Evolutionary conservation across 2,888 invertebrate genomes (phyloP).

Genomic region (Tenthredo notha): DNA sequence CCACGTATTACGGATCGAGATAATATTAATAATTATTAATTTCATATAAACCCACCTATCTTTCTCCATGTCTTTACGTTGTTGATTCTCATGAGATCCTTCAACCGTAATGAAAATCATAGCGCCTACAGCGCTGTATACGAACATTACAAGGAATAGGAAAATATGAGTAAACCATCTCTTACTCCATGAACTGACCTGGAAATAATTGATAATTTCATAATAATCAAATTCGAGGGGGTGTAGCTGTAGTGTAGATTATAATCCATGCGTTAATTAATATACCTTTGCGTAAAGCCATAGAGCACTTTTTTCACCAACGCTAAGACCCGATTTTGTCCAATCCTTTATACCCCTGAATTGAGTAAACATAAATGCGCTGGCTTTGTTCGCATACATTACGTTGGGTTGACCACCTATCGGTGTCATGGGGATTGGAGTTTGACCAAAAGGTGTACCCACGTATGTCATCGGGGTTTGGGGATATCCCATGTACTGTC

Average conservation of each 20-base stretch:
- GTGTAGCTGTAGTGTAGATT: too few relatives aligned
- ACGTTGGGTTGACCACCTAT: conserved; percentile 72
- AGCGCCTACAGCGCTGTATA: conserved; percentile 92
- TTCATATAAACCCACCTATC: conserved; percentile 68
- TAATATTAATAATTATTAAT: too few relatives aligned
- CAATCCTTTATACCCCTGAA: conserved; percentile 89
- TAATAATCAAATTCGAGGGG: too few relatives aligned
- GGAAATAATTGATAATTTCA: background rate
- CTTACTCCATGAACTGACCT: conserved; percentile 85
- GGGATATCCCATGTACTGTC: conserved; percentile 70
- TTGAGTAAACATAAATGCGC: conserved; percentile 89
- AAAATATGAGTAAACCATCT: conserved; percentile 95
- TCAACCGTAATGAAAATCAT: conserved; percentile 89
- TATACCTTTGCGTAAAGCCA: conserved; percentile 88
- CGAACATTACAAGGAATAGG: conserved; percentile 87
- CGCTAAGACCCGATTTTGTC: conserved; percentile 90
- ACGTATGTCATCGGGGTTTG: conserved; percentile 71
- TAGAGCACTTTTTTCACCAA: conserved; percentile 90
- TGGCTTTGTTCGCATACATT: conserved; percentile 85
- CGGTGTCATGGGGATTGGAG: conserved; percentile 76
- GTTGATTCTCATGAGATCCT: conserved; percentile 79
- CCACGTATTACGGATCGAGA: too few relatives aligned
- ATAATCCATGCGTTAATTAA: too few relatives aligned
- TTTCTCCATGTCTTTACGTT: conserved; percentile 62
- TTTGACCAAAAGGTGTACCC: conserved; percentile 71